A percentile compares a stretch with the other conserved stretches of the same genome.
Evolutionary conservation across 2,113 vertebrate genomes (phyloP).

Genomic region (Montifringilla adamsi): DNA sequence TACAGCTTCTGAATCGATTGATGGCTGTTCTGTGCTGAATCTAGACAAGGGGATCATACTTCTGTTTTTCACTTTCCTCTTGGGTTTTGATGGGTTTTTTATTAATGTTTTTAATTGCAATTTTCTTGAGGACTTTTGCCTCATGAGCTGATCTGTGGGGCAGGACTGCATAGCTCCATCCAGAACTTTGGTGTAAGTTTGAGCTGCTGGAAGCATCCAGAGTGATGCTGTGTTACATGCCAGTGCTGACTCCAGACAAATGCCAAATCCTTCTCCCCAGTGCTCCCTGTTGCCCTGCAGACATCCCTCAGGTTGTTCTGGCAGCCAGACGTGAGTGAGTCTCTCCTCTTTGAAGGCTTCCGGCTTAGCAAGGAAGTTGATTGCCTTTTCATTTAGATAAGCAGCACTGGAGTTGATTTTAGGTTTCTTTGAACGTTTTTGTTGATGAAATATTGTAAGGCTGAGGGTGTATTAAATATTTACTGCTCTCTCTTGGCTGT

Average conservation of each 20-base stretch:
- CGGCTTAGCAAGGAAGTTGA: neutral
- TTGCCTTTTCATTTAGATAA: neutral
- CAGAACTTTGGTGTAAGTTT: neutral
- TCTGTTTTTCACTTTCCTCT: neutral
- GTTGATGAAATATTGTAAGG: neutral
- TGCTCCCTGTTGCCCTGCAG: neutral
- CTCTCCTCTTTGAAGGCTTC: neutral
- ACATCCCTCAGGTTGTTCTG: neutral
- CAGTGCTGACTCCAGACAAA: neutral
- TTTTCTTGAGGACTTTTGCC: neutral
- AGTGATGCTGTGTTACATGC: neutral
- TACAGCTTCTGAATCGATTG: neutral
- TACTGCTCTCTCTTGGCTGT: neutral
- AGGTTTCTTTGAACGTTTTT: neutral
- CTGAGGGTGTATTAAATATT: neutral
- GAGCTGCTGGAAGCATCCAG: neutral
- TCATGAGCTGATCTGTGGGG: neutral
- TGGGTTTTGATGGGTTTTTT: neutral
- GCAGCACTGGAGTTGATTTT: neutral
- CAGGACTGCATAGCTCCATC: neutral
- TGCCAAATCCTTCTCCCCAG: neutral
- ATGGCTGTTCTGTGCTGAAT: neutral
- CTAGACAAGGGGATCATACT: neutral
- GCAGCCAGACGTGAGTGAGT: accelerated
- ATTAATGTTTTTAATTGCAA: accelerated